phyloP scores from a whole-genome alignment of 1,140 invertebrate species.

The Tetranychus cinnabarinus region DNA sequence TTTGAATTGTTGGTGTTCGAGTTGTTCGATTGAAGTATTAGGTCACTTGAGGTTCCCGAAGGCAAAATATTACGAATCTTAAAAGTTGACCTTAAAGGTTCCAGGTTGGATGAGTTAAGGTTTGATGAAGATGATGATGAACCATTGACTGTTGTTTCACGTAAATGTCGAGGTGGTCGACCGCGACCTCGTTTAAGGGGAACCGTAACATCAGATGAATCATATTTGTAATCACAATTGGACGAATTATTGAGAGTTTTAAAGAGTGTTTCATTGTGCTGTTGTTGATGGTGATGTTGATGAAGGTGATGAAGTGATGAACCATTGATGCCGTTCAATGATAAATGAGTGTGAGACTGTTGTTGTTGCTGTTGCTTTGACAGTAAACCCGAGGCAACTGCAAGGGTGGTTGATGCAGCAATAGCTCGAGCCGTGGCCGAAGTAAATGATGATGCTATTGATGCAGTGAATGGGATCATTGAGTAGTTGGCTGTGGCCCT shows the following conservation, averaged over 20 bases:
- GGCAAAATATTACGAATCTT: neutral
- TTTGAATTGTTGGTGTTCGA: neutral
- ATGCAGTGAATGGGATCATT: neutral
- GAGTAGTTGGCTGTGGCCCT: neutral
- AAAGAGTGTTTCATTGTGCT: neutral
- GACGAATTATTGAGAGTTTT: neutral
- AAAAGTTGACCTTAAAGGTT: neutral
- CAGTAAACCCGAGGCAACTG: neutral
- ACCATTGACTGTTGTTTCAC: neutral
- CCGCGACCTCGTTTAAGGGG: conserved; percentile 5
- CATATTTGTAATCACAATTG: neutral
- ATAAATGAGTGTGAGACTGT: neutral
- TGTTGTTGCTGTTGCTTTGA: neutral
- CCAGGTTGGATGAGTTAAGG: no score
- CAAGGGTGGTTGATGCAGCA: conserved; percentile 4
- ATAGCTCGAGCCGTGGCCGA: conserved; percentile 8
- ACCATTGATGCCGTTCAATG: neutral
- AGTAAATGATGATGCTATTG: neutral
- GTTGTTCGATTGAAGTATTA: neutral
- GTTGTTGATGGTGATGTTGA: conserved; percentile 2
- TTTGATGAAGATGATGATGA: neutral
- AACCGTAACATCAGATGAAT: no score
- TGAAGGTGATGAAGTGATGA: neutral
- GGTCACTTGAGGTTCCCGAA: neutral
- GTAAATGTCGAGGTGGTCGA: conserved; percentile 3